Evolutionary conservation across 2,797 vertebrate species (phyloP).

Genomic region (Sus cebifrons): DNA sequence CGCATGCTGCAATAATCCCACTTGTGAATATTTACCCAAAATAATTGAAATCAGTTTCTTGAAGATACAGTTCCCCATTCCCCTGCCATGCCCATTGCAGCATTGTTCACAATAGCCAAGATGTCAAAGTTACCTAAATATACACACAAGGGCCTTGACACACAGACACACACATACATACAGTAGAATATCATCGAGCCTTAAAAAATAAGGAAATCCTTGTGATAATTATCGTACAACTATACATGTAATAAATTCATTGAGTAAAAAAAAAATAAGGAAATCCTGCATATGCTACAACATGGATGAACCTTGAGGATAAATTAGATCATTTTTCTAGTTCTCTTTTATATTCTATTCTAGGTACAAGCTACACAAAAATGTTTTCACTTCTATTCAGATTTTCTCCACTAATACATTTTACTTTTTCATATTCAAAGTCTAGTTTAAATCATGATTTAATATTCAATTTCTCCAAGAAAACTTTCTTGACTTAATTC

Average conservation of each 20-base stretch:
- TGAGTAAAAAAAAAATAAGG: background rate
- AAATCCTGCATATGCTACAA: background rate
- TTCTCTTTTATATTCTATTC: background rate
- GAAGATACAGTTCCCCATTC: background rate
- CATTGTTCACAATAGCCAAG: background rate
- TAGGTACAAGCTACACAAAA: background rate
- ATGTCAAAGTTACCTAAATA: background rate
- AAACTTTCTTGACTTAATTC: background rate
- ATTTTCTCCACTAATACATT: background rate
- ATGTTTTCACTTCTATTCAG: background rate
- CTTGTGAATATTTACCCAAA: background rate
- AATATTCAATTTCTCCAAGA: background rate
- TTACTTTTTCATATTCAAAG: background rate
- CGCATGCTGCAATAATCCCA: background rate
- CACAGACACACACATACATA: background rate
- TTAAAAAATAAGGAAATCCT: conserved; percentile 4
- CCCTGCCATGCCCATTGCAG: background rate
- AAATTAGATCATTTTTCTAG: background rate
- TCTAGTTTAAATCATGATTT: background rate
- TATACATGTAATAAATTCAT: too few species aligned
- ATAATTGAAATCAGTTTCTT: background rate
- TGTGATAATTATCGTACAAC: too few species aligned
- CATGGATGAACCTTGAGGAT: background rate
- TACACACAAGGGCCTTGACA: background rate
- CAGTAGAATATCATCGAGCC: background rate